Conservation (phyloP, 2,888 invertebrate genomes). For the Linyphia triangularis region DNA sequence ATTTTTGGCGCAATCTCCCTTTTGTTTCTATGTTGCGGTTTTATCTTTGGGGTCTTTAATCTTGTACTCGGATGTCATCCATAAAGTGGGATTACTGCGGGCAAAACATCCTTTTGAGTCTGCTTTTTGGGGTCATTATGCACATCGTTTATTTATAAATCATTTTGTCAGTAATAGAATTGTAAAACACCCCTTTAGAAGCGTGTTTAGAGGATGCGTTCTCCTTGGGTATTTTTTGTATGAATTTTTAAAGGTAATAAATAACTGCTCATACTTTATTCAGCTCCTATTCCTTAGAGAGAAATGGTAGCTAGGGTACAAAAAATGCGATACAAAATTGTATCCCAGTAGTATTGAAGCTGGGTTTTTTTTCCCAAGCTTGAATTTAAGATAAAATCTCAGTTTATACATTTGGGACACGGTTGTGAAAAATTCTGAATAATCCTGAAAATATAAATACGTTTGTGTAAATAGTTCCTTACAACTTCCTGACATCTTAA, state of each 20-base stretch:
- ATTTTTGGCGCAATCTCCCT: slow-evolving; percentile 12
- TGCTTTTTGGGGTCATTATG: neutral
- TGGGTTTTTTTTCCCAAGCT: too few relatives aligned
- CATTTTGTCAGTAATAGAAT: neutral
- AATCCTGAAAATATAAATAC: too few relatives aligned
- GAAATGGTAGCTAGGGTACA: too few relatives aligned
- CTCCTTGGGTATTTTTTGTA: neutral
- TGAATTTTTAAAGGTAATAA: too few relatives aligned
- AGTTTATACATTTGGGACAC: too few relatives aligned
- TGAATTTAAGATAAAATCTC: too few relatives aligned
- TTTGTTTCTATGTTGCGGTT: slow-evolving; percentile 7
- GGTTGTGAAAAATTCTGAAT: too few relatives aligned
- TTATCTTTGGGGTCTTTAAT: neutral
- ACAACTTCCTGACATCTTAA: too few relatives aligned
- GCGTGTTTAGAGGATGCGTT: neutral
- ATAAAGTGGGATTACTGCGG: neutral
- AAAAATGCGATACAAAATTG: too few relatives aligned
- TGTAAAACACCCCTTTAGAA: neutral
- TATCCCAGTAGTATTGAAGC: too few relatives aligned
- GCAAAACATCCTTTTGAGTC: neutral
- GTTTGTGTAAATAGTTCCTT: too few relatives aligned
- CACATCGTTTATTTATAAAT: neutral
- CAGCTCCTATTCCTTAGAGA: too few relatives aligned
- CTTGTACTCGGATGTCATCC: neutral
- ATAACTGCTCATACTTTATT: neutral